phyloP scores from a whole-genome alignment of 2,113 vertebrate species.

The Bagarius yarrelli region DNA sequence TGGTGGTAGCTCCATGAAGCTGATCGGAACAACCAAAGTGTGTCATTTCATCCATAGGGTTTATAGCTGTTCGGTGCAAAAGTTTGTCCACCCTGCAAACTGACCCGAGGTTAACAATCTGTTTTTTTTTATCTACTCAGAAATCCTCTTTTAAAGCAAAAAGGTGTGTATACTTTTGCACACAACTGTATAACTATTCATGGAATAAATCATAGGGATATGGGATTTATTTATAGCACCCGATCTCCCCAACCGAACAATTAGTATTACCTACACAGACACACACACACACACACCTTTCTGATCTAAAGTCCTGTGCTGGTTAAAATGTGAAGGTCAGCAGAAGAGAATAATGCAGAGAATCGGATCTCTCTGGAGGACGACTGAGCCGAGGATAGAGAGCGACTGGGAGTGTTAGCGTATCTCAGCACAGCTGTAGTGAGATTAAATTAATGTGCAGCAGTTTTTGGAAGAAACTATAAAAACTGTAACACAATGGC shows the following conservation, averaged over 20 bases:
- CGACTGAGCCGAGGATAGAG: background rate
- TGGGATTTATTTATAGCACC: slow-evolving; percentile 49
- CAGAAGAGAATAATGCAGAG: background rate
- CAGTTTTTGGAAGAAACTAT: too few species aligned
- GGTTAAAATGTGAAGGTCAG: background rate
- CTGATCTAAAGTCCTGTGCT: background rate
- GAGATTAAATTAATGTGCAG: too few species aligned
- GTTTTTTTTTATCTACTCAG: background rate
- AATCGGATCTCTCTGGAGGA: background rate
- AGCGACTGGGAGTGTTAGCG: too few species aligned
- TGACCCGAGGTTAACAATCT: background rate
- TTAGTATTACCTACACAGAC: slow-evolving; percentile 11
- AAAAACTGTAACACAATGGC: too few species aligned
- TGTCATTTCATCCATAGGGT: background rate
- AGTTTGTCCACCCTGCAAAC: background rate
- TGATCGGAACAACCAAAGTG: background rate
- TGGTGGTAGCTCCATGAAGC: background rate
- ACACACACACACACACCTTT: slow-evolving; percentile 5
- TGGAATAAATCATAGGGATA: slow-evolving; percentile 39
- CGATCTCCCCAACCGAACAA: slow-evolving; percentile 3
- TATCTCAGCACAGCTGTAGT: too few species aligned
- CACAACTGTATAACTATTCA: background rate
- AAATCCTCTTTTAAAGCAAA: background rate
- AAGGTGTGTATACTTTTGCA: slow-evolving; percentile 7
- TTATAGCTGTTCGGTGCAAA: background rate